Evolutionary conservation across 2,797 vertebrate species (phyloP).

Genomic region (Acestrorhynchus altus): DNA sequence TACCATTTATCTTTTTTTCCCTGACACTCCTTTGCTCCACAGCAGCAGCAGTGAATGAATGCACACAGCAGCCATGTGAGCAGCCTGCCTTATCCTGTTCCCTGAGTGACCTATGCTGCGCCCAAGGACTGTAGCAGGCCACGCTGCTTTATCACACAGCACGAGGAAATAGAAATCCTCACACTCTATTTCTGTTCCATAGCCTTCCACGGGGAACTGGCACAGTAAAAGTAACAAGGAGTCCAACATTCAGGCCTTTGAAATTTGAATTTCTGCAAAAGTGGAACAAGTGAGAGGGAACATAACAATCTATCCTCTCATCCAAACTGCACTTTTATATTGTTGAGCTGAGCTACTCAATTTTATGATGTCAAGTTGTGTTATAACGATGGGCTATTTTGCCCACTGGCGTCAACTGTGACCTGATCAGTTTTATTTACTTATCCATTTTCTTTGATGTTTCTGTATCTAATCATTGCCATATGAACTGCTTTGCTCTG

Average conservation of each 20-base stretch:
- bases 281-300: background rate
- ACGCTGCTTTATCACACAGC: constrained; percentile 37
- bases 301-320: background rate
- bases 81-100: constrained; percentile 37
- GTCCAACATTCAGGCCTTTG: constrained; percentile 8
- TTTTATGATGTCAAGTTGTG: background rate
- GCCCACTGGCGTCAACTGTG: background rate
- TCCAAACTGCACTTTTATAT: background rate
- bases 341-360: background rate
- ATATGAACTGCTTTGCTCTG: too few relatives aligned
- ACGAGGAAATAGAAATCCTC: constrained; percentile 27
- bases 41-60: constrained; percentile 32
- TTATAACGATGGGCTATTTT: too few relatives aligned
- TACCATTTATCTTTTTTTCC: constrained; percentile 32
- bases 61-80: background rate
- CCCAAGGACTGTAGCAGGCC: constrained; percentile 24
- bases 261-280: constrained; percentile 8
- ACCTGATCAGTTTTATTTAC: background rate
- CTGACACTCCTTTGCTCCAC: constrained; percentile 21
- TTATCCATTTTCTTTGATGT: background rate
- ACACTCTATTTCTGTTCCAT: constrained; percentile 26
- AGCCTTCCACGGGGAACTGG: constrained; percentile 16
- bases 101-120: constrained; percentile 29
- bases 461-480: background rate
- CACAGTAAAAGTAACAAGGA: constrained; percentile 21